Evolutionary conservation across 2,888 invertebrate species (phyloP).

Genomic region (Brachypalpus laphriformis): DNA sequence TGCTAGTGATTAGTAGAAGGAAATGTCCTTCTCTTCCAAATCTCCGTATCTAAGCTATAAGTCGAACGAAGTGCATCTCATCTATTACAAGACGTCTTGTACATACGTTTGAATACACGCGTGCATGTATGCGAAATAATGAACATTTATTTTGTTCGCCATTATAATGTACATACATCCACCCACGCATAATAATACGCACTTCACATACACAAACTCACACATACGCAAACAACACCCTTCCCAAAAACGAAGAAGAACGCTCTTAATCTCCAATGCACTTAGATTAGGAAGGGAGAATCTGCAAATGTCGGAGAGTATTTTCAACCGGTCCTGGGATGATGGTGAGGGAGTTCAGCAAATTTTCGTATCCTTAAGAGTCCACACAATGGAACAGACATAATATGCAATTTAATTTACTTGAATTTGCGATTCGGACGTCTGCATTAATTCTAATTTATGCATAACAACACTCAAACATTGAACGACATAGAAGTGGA

Average conservation of each 20-base stretch:
- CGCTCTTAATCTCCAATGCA: constrained; percentile 71
- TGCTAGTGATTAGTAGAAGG: constrained; percentile 37
- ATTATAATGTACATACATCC: constrained; percentile 52
- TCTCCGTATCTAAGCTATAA: constrained; percentile 2
- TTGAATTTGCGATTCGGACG: constrained; percentile 77
- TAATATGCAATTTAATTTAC: constrained; percentile 76
- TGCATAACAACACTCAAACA: constrained; percentile 78
- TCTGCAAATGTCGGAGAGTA: constrained; percentile 60
- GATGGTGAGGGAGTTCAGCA: constrained; percentile 13
- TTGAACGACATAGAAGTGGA: constrained; percentile 75
- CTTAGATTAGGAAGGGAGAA: constrained; percentile 57
- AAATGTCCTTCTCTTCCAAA: constrained; percentile 15
- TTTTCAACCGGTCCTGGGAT: constrained; percentile 12
- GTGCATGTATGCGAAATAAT: constrained; percentile 50
- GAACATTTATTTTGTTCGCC: constrained; percentile 62
- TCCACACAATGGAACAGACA: constrained; percentile 72
- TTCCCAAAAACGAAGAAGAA: constrained; percentile 57
- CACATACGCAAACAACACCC: constrained; percentile 37
- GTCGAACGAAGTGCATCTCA: constrained; percentile 23
- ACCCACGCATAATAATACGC: constrained; percentile 64
- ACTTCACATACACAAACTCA: constrained; percentile 51
- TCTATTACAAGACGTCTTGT: constrained; percentile 22
- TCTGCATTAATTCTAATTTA: constrained; percentile 78
- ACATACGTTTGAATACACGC: neutral
- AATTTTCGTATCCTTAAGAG: constrained; percentile 70